phyloP scores from a whole-genome alignment of 2,888 invertebrate genomes.

The Agrotis exclamationis region DNA sequence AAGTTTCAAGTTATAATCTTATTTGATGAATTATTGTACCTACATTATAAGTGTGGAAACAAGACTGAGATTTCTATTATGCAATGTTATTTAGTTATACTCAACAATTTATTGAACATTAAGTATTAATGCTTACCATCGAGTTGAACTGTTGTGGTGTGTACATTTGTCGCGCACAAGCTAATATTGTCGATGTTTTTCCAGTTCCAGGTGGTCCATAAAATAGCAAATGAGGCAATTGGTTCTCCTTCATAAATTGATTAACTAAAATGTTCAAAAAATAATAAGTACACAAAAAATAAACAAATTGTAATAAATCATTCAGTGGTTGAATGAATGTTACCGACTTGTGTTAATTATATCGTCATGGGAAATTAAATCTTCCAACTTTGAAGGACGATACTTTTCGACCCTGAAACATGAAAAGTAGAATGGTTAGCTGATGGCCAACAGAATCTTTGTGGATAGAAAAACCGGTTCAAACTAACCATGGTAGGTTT shows the following conservation, averaged over 20 bases:
- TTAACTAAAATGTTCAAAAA: slow-evolving; percentile 90
- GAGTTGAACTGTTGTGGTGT: slow-evolving; percentile 97
- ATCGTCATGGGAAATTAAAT: slow-evolving; percentile 99
- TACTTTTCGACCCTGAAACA: slow-evolving; percentile 98
- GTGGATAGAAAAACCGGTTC: slow-evolving; percentile 3
- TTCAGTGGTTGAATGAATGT: not conserved
- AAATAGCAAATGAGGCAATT: slow-evolving; percentile 98
- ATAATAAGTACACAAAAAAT: slow-evolving; percentile 65
- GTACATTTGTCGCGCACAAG: slow-evolving; percentile 98
- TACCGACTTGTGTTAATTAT: slow-evolving; percentile 98
- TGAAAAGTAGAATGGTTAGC: not conserved
- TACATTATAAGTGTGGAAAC: no score
- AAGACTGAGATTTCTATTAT: not conserved
- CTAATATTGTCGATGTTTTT: slow-evolving; percentile 99
- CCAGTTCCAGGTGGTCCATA: slow-evolving; percentile 99
- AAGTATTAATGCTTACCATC: slow-evolving; percentile 92
- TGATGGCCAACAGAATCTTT: not conserved
- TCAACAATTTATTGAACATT: no score
- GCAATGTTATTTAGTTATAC: not conserved
- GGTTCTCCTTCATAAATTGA: slow-evolving; percentile 97
- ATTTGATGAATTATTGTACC: no score
- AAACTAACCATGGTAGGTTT: slow-evolving; percentile 92
- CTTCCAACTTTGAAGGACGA: slow-evolving; percentile 97
- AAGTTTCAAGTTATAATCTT: no score
- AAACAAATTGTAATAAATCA: not conserved